Base-by-base conservation (phyloP, 30 jellyfish, hydroid and myxozoan species). In the Aurelia sp. region DNA sequence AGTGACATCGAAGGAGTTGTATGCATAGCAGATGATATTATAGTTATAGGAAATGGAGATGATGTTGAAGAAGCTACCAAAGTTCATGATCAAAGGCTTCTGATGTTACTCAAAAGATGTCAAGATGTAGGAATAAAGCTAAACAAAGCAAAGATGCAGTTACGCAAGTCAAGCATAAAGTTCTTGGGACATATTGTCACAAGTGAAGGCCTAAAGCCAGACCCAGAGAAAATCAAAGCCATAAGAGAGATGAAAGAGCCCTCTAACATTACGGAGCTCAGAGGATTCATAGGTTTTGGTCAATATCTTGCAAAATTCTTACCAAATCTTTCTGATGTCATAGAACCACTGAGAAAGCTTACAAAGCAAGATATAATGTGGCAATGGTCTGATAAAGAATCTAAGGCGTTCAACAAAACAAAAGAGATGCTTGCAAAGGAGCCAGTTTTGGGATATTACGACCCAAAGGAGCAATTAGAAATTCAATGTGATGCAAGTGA, bases 401-500 rank as follows among this genome's bases (percentile, higher is more conserved):
- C 76, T 33, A 47, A 85, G 21, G 86, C 90, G 7, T 72, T 85
- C 82, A 71, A 85, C 41, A 85, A 73, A 63, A 72, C 70, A 22
- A 70, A 85, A 74, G 74, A 85, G 71, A 52, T 57, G 69, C 88
- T 85, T 41, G 59, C 82, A 22, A 55, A 38, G 64, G 76, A 81
- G 35, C 84, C 74, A 65, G 82, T 67, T 57, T 52, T 81, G 76
- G 24, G 76, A 52, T 67, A 85, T 60, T 74, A 57, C 79, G 81
- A 88, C 76, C 76, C 86, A 38, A 48, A 63, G 78, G 79, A 78
- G 78, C 84, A 30, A 65, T 50, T 88, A 44, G 72, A 82, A 30
- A 48, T 88, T 48, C 96, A 78, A 67, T 81, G 89, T 48, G 88
- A 88, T 52, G 91, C 97, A 52, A 60, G 90, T 62, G 75, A 64